phyloP scores from a whole-genome alignment of 2,113 vertebrate species.

The Protobothrops flavoviridis region DNA sequence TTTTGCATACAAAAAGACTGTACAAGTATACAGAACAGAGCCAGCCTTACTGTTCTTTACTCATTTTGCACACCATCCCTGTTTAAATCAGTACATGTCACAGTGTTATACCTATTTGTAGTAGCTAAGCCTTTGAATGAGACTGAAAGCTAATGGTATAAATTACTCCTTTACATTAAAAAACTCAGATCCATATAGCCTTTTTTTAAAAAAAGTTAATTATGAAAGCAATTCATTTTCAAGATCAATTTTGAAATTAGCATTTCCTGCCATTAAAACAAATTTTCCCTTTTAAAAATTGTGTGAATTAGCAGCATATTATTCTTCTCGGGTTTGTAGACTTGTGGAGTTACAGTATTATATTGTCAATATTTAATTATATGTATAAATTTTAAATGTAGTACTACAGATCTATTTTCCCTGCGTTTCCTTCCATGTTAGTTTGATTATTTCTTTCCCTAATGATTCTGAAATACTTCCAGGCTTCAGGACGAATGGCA shows the following conservation, averaged over 20 bases:
- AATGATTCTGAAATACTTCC: neutral
- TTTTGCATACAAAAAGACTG: slow-evolving; percentile 51
- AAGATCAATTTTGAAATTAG: neutral
- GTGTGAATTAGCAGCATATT: neutral
- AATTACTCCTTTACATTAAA: neutral
- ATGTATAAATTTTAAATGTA: neutral
- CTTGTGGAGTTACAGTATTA: neutral
- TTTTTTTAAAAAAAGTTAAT: neutral
- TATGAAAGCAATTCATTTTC: neutral
- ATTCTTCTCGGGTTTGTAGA: neutral
- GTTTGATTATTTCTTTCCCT: neutral
- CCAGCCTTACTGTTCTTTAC: neutral
- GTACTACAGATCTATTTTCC: neutral
- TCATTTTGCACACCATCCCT: neutral
- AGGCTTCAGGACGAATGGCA: neutral
- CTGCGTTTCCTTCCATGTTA: neutral
- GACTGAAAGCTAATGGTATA: neutral
- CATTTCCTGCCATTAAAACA: neutral
- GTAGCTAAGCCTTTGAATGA: neutral
- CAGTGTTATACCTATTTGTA: rapidly evolving
- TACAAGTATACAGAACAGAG: slow-evolving; percentile 53
- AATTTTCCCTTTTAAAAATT: neutral
- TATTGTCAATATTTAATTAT: neutral
- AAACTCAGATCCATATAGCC: neutral
- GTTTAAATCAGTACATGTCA: neutral